phyloP scores from a whole-genome alignment of 2,888 invertebrate species.

The Leptopilina drosophilae region DNA sequence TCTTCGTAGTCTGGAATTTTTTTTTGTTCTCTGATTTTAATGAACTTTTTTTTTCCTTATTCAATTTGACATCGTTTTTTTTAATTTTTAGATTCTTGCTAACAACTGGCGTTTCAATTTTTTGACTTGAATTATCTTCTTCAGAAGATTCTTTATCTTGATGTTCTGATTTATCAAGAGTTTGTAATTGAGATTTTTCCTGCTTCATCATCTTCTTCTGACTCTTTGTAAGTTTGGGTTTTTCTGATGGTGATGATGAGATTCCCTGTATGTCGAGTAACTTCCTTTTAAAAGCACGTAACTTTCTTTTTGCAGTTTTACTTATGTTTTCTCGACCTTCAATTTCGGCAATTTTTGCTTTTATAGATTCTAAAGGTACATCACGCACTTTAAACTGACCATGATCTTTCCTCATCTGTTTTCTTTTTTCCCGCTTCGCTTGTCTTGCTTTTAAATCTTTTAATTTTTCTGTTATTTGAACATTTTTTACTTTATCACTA shows the following conservation, averaged over 20 bases:
- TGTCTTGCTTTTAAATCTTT: neutral
- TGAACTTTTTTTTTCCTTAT: neutral
- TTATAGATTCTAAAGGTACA: conserved; percentile 53
- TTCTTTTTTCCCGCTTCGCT: conserved; percentile 14
- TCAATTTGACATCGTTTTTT: too few species aligned
- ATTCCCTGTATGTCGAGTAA: conserved; percentile 50
- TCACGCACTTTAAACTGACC: neutral
- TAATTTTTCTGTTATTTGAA: neutral
- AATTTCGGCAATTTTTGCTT: conserved; percentile 60
- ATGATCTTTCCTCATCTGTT: neutral
- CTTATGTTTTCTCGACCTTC: conserved; percentile 55
- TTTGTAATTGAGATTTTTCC: neutral
- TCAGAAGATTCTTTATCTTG: conserved; percentile 27
- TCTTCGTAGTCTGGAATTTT: neutral
- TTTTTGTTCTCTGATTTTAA: neutral
- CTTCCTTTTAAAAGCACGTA: conserved; percentile 61
- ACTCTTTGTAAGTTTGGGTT: neutral
- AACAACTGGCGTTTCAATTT: too few species aligned
- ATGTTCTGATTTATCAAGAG: neutral
- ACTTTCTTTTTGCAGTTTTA: conserved; percentile 63
- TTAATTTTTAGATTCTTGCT: too few species aligned
- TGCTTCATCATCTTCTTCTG: conserved; percentile 10
- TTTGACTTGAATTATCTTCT: neutral
- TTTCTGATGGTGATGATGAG: neutral
- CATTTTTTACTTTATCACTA: neutral